Evolutionary conservation across 1,140 invertebrate species (phyloP).

Genomic region (Panulirus ornatus): DNA sequence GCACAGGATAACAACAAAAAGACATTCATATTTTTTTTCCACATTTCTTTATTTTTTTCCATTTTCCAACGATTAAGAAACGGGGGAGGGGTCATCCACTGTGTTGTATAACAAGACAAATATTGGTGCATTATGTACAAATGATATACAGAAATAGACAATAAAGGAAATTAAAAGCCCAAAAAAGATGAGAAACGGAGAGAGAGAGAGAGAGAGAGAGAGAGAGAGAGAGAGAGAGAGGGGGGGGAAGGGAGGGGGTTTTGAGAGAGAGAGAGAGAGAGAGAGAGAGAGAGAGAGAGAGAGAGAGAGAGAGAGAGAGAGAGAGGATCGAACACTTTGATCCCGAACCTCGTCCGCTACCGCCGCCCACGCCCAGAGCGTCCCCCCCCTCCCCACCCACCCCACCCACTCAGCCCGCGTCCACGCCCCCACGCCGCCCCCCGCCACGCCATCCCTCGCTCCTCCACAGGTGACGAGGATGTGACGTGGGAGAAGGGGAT

Average conservation of each 20-base stretch:
- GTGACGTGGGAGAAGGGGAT: too few species aligned
- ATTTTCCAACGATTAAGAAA: slow-evolving; percentile 74
- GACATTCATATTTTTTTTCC: background rate
- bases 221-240: slow-evolving; percentile 17
- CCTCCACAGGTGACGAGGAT: too few species aligned
- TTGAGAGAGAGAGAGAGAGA: slow-evolving; percentile 18
- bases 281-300: slow-evolving; percentile 17
- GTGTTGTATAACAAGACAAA: slow-evolving; percentile 75
- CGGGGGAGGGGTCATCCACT: slow-evolving; percentile 66
- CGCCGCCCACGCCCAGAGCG: background rate
- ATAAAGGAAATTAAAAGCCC: slow-evolving; percentile 62
- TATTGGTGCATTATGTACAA: slow-evolving; percentile 74
- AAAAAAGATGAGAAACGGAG: slow-evolving; percentile 39
- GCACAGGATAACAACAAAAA: too few species aligned
- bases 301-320: slow-evolving; percentile 17
- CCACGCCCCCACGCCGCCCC: background rate
- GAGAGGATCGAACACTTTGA: background rate
- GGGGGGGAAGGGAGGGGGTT: too few species aligned
- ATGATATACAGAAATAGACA: slow-evolving; percentile 71
- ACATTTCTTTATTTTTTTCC: slow-evolving; percentile 74
- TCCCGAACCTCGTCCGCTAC: background rate
- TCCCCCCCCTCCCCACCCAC: background rate
- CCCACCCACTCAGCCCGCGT: background rate
- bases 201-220: slow-evolving; percentile 11
- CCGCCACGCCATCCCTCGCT: background rate